phyloP scores from a whole-genome alignment of 2,888 invertebrate species.

The Chymomyza procnemis region DNA sequence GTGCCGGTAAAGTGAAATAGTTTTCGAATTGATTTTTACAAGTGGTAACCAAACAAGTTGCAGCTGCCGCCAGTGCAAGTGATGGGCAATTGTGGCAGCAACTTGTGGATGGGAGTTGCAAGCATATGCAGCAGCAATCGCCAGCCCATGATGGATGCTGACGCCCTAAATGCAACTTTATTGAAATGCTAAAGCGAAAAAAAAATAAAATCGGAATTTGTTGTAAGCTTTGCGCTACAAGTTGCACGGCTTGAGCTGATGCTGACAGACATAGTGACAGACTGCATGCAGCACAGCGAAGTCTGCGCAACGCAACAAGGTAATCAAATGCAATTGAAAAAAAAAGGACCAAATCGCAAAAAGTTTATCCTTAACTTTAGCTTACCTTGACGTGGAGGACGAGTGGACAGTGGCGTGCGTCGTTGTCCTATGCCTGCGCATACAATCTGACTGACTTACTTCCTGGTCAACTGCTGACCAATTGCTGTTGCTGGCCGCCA shows the following conservation, averaged over 20 bases:
- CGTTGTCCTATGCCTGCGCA: not conserved
- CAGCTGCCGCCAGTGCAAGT: conserved; percentile 25
- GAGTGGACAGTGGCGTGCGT: not conserved
- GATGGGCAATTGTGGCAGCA: not conserved
- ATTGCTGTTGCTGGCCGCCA: conserved; percentile 23
- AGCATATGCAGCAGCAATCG: not conserved
- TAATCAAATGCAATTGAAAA: conserved; percentile 72
- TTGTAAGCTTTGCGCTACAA: not conserved
- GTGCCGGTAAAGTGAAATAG: conserved; percentile 34
- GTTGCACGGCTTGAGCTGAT: not conserved
- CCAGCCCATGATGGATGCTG: conserved; percentile 6
- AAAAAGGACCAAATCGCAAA: conserved; percentile 58
- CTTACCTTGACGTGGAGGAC: conserved; percentile 16
- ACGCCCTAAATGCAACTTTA: conserved; percentile 36
- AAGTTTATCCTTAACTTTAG: conserved; percentile 58
- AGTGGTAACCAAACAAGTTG: conserved; percentile 58
- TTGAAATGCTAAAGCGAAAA: conserved; percentile 43
- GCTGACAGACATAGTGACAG: not conserved
- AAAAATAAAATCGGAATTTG: too few relatives aligned
- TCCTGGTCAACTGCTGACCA: not conserved
- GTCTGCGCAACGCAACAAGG: conserved; percentile 56
- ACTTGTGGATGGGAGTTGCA: not conserved
- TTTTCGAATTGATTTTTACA: conserved; percentile 62
- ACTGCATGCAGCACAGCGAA: conserved; percentile 17
- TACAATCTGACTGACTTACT: conserved; percentile 6